Conservation (phyloP, 2,113 vertebrate genomes). For the Propithecus coquereli region DNA sequence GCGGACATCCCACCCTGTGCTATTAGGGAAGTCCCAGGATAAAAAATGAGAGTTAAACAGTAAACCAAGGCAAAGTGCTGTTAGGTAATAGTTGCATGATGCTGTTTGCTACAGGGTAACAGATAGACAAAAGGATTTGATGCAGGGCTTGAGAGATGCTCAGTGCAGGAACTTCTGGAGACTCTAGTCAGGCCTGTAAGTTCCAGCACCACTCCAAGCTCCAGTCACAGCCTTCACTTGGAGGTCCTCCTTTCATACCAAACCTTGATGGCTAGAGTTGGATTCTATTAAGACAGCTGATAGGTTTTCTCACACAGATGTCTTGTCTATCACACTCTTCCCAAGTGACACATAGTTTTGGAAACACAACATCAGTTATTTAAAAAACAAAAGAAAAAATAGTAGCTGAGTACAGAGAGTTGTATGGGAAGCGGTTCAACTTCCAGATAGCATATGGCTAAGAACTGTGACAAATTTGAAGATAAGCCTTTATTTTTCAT, state of each 20-base stretch:
- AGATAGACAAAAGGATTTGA: not conserved
- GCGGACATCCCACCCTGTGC: not conserved
- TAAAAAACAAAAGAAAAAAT: not conserved
- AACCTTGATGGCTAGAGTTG: not conserved
- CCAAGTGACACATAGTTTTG: not conserved
- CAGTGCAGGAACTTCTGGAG: not conserved
- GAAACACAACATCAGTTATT: conserved; percentile 30
- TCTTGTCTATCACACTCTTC: not conserved
- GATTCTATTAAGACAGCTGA: not conserved
- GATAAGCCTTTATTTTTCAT: not conserved
- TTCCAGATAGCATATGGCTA: not conserved
- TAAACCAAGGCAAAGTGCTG: not conserved
- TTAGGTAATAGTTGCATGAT: not conserved
- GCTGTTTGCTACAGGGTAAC: not conserved
- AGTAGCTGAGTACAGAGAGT: not conserved
- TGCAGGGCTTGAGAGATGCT: not conserved
- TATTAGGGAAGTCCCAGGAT: not conserved
- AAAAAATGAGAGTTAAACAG: not conserved
- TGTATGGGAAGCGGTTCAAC: not conserved
- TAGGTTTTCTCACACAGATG: not conserved
- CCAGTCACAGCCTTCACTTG: not conserved
- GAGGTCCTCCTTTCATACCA: not conserved
- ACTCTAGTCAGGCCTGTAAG: not conserved
- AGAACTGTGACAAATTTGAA: not conserved
- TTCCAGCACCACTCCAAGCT: not conserved